These are phyloP conservation scores for Cyprinodon variegatus DNA, from an alignment of 2,113 vertebrate genomes.

Conservation along the genomic window DNA sequence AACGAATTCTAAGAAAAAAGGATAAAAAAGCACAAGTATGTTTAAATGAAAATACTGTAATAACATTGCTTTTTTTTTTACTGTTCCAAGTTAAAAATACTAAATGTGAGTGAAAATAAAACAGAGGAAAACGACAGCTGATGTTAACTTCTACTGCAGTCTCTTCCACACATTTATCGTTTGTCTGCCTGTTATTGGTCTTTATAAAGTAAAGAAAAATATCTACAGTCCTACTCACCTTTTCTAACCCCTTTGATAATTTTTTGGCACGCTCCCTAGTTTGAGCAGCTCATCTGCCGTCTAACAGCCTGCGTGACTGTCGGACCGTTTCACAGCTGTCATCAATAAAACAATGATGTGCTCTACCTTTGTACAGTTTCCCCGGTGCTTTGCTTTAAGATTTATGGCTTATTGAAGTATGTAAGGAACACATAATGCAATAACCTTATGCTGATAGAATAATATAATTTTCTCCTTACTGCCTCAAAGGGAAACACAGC, in stretches of 20 bases:
- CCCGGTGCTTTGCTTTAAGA: constrained; percentile 49
- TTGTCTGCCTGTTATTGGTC: background rate
- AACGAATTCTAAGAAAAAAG: background rate
- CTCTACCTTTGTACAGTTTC: constrained; percentile 47
- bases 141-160: no score
- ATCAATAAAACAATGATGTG: constrained; percentile 51
- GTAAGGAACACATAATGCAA: constrained; percentile 73
- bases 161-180: no score
- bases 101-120: no score
- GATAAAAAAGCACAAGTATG: background rate
- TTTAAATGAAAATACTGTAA: background rate
- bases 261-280: background rate
- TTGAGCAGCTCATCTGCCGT: constrained; percentile 22
- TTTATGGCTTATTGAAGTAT: constrained; percentile 66
- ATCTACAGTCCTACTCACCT: background rate
- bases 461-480: constrained; percentile 66
- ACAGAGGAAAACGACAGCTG: no score
- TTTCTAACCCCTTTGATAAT: constrained; percentile 15
- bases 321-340: constrained; percentile 32
- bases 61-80: no score
- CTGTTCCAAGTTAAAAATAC: no score
- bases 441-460: constrained; percentile 71
- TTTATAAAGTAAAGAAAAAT: background rate
- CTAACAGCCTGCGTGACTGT: constrained; percentile 31
- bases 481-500: constrained; percentile 67